These are phyloP conservation scores for Sinocyclocheilus anophthalmus DNA, from an alignment of 2,113 vertebrate genomes.

Conservation along the genomic window DNA sequence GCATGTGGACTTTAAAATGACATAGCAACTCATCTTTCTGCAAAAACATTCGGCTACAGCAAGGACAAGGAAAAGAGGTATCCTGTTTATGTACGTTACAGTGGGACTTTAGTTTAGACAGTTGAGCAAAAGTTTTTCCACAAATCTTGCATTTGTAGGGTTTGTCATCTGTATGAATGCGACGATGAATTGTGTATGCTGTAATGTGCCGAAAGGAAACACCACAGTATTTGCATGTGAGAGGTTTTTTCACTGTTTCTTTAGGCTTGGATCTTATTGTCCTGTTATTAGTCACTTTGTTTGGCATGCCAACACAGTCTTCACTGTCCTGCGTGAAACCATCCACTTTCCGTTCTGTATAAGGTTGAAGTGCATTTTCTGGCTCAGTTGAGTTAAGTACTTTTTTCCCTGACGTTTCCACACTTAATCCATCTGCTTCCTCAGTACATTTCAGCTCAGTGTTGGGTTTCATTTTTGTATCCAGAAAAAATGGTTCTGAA, in stretches of 20 bases:
- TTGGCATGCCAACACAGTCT: neutral
- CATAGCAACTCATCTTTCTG: conserved; percentile 49
- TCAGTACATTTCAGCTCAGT: neutral
- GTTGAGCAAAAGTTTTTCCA: conserved; percentile 53
- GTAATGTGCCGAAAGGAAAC: conserved; percentile 58
- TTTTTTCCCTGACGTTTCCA: neutral
- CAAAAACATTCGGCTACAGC: conserved; percentile 48
- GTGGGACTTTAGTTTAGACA: conserved; percentile 52
- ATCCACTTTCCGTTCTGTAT: conserved; percentile 7
- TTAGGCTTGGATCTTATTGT: neutral
- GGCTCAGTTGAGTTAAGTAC: neutral
- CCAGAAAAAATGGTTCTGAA: neutral
- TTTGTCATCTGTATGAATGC: conserved; percentile 57
- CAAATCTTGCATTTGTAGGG: conserved; percentile 57
- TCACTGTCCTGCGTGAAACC: conserved; percentile 16
- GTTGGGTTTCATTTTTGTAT: neutral
- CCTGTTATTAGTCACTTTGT: neutral
- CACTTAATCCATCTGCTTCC: neutral
- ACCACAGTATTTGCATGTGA: conserved; percentile 56
- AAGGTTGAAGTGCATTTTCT: neutral
- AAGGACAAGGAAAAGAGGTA: conserved; percentile 47
- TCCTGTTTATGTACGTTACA: conserved; percentile 40
- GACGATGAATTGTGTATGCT: conserved; percentile 53
- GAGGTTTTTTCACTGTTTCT: conserved; percentile 36
- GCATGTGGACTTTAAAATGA: conserved; percentile 56